Evolutionary conservation across 2,113 vertebrate genomes (phyloP), one percentile per base, ranked within the genome.

Genomic region (Balaeniceps rex): DNA sequence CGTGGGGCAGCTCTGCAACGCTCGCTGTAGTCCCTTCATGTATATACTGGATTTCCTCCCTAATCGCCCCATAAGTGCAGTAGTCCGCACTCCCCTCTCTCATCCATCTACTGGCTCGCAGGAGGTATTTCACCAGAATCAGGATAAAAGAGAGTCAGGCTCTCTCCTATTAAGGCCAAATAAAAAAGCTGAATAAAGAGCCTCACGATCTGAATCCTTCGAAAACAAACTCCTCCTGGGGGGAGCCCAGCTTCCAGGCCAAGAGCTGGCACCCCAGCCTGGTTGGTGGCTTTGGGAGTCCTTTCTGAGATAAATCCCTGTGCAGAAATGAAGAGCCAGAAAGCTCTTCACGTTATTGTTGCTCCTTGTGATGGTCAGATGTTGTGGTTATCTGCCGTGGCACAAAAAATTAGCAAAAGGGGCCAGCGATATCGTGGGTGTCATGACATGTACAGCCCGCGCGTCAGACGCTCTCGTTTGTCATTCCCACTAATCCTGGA

Each of bases 381-480:
- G 17, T 47, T 10, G 24, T 2, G 13, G 28, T 12, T 38, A 8
- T 17, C n/a, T 71, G 47, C 57, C 1, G 0, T 3, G 18, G 54
- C 17, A 47, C 0, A 7, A 31, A 42, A 29, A 25, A 7, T 9
- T 6, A 61, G 11, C n/a, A 34, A 28, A 22, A 25, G 7, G n/a
- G 36, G 13, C 13, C 29, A 5, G 18, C 42, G 29, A 6, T 44
- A 15, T 1, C 22, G 19, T 25, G 51, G 64, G 47, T 36, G 12
- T 4, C 23, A 0, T 2, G 40, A n/a, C 19, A 47, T 23, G 46
- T 24, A 5, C 36, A 63, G 17, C n/a, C 68, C 12, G 33, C 0
- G 25, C 49, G 24, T 6, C 18, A 16, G 61, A 8, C 19, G 19
- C 46, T 68, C 78, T 78, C 5, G 0, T 12, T 75, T 14, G 12